Conservation (phyloP, 2,113 vertebrate genomes). For the Aythya baeri region DNA sequence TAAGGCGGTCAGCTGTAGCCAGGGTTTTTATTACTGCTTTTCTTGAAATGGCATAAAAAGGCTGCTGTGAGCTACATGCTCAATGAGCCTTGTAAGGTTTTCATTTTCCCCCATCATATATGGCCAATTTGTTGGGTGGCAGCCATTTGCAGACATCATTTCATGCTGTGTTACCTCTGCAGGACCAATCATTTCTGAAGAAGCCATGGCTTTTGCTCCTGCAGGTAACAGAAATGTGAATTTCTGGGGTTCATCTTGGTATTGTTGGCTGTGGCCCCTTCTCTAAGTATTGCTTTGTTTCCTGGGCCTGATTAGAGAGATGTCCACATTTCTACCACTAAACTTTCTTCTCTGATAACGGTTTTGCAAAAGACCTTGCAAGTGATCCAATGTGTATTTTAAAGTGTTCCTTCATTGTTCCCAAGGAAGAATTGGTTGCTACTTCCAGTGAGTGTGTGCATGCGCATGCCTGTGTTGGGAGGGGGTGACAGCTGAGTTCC, state of each 20-base stretch:
- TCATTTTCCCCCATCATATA: background rate
- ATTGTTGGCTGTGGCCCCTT: background rate
- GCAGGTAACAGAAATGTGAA: background rate
- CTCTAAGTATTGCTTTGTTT: background rate
- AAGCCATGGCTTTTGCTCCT: background rate
- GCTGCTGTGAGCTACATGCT: background rate
- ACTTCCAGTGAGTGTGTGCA: background rate
- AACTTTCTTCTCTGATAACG: background rate
- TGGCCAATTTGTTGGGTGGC: background rate
- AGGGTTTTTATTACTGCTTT: background rate
- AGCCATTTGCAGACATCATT: conserved; percentile 1
- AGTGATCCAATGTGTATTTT: background rate
- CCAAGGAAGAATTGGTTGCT: background rate
- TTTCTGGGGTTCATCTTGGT: background rate
- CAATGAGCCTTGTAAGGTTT: background rate
- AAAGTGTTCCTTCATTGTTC: background rate
- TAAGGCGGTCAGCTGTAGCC: background rate
- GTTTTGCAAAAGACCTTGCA: background rate
- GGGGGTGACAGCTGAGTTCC: background rate
- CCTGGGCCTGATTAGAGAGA: background rate
- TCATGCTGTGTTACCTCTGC: background rate
- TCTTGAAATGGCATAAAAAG: conserved; percentile 11
- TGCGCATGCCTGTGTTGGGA: background rate
- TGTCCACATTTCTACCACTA: rapidly evolving
- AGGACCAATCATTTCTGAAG: background rate